Evolutionary conservation across 2,797 vertebrate genomes (phyloP), one percentile per base, ranked within the genome.

Genomic region (Enteromius anoplus): DNA sequence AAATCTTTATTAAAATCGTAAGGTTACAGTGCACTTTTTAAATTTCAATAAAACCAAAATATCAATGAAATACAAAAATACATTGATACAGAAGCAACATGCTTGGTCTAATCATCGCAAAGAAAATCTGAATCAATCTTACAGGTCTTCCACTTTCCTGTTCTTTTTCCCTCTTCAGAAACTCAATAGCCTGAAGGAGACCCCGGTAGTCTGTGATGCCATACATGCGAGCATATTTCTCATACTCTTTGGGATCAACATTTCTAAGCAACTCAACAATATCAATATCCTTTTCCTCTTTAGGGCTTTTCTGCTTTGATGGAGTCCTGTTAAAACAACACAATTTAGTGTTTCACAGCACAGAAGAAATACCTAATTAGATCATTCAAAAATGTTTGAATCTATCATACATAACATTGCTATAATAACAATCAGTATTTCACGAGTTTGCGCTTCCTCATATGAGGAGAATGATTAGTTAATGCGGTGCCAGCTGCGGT

Each of bases 161-260:
- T 76, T 92, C 96, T 84, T 95, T 96, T 85, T 95, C 94, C 45
- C 93, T 97, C 91, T 98, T 99, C 80, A 99, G 91, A 88, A 97
- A 91, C 89, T 99, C 98, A 86, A 99, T 98, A 77, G 98, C 98
- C 91, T 99, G 98, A 73, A 99, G 96, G 78, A 99, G 96, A 77
- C 98, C 98, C 26, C 98, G 94, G 93, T 97, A 99, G 93, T 99
- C 98, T 1, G 98, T 99, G 90, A 99, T 99, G 78, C 98, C 98
- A 69, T 99, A 99, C 97, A 99, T 97, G 4, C 97, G 95, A 83
- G 98, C 98, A 0, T 99, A 99, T 90, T 99, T 99, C 92, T 99
- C 98, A 72, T 99, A 99, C 88, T 99, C 98, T 92, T 99, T 99
- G 69, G 98, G 98, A 91, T 99, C 98, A 66, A 99, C 97, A 5